phyloP scores from a whole-genome alignment of 64 coral and sea anemone species.

The Orbicella faveolata region DNA sequence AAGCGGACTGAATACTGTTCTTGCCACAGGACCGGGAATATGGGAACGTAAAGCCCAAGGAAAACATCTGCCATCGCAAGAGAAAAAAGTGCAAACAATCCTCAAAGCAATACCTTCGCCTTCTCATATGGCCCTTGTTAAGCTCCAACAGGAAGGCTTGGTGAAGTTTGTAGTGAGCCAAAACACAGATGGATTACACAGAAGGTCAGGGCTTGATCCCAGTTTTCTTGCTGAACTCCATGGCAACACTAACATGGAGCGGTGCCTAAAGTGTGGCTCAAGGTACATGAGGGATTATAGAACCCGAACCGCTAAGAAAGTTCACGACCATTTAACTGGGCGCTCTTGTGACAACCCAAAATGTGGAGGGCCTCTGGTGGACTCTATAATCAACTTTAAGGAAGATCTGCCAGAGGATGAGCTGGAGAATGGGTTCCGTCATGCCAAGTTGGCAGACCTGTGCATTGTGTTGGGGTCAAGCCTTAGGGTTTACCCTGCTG shows the following conservation, averaged over 20 bases:
- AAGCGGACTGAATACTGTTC: constrained; percentile 66
- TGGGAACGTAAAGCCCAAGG: constrained; percentile 65
- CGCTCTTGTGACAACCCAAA: constrained; percentile 51
- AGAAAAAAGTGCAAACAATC: constrained; percentile 40
- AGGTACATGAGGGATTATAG: constrained; percentile 70
- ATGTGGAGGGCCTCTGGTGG: constrained; percentile 50
- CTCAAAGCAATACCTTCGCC: constrained; percentile 50
- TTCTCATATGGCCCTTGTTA: constrained; percentile 63
- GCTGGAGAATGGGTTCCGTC: constrained; percentile 32
- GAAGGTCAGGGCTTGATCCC: constrained; percentile 26
- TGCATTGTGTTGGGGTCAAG: constrained; percentile 71
- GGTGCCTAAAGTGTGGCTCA: constrained; percentile 62
- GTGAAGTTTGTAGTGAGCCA: constrained; percentile 67
- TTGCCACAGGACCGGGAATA: constrained; percentile 60
- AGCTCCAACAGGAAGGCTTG: constrained; percentile 56
- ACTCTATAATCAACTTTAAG: constrained; percentile 68
- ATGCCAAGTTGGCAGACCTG: constrained; percentile 34
- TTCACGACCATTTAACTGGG: constrained; percentile 65
- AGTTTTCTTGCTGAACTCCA: constrained; percentile 56
- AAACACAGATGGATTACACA: constrained; percentile 68
- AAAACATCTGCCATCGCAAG: constrained; percentile 18
- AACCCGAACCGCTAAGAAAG: constrained; percentile 51
- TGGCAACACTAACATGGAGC: constrained; percentile 71
- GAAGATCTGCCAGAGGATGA: constrained; percentile 70
- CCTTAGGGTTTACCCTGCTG: constrained; percentile 58